Conservation (phyloP, 2,797 vertebrate genomes). For the Etheostoma nigrum region DNA sequence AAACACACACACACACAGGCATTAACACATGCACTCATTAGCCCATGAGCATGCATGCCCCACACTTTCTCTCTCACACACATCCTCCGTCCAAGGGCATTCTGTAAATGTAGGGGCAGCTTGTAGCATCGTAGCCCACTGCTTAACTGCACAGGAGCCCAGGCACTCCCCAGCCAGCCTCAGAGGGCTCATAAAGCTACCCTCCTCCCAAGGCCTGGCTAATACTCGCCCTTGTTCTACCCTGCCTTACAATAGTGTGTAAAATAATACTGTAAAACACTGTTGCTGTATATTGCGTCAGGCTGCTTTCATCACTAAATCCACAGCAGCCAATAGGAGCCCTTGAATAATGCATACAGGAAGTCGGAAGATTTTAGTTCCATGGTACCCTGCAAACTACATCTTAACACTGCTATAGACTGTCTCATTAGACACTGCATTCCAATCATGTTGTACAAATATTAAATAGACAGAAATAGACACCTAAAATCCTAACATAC, state of each 20-base stretch:
- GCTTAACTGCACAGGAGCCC: conserved; percentile 81
- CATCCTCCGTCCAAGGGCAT: conserved; percentile 83
- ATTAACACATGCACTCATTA: conserved; percentile 87
- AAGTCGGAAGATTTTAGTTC: conserved; percentile 72
- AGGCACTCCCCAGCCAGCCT: conserved; percentile 71
- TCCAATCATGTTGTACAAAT: conserved; percentile 27
- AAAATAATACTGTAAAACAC: conserved; percentile 84
- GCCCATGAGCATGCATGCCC: conserved; percentile 81
- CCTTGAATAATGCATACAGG: conserved; percentile 83
- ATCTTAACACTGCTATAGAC: conserved; percentile 30
- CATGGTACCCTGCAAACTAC: conserved; percentile 44
- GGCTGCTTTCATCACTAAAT: conserved; percentile 81
- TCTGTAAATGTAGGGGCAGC: conserved; percentile 82
- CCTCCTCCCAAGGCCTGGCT: conserved; percentile 75
- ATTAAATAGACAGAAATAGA: conserved; percentile 21
- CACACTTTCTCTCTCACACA: conserved; percentile 74
- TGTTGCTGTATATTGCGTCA: conserved; percentile 83
- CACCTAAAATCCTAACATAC: conserved; percentile 13
- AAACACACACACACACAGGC: conserved; percentile 76
- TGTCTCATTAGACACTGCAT: conserved; percentile 50
- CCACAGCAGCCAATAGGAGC: conserved; percentile 76
- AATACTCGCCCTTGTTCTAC: conserved; percentile 78
- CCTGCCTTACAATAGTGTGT: conserved; percentile 82
- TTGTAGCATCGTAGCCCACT: conserved; percentile 73
- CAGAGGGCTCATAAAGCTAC: conserved; percentile 83